Evolutionary conservation across 2,113 vertebrate species (phyloP).

Genomic region (Pseudopipra pipra): DNA sequence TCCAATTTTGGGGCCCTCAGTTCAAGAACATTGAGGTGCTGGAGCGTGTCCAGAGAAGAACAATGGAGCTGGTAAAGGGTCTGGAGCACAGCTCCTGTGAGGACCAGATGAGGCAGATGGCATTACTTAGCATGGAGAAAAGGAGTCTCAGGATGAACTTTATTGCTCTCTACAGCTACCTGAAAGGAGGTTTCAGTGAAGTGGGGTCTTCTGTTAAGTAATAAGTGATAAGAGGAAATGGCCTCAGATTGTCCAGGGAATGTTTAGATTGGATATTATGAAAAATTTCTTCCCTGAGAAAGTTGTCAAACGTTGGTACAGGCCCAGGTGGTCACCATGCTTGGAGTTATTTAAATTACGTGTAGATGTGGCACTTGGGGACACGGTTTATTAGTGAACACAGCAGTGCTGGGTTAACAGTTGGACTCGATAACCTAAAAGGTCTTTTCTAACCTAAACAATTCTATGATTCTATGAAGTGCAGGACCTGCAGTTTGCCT

Average conservation of each 20-base stretch:
- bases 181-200: not conserved
- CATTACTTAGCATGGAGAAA: not conserved
- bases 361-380: not conserved
- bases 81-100: not conserved
- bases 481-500: not conserved
- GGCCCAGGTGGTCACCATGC: no score
- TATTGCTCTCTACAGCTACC: not conserved
- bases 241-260: not conserved
- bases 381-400: not conserved
- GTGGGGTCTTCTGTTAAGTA: not conserved
- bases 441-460: not conserved
- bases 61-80: not conserved
- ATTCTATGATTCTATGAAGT: not conserved
- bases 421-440: accelerated
- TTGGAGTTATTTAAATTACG: not conserved
- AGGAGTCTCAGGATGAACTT: not conserved
- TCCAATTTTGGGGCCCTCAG: not conserved
- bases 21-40: not conserved
- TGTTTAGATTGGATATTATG: not conserved
- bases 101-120: not conserved
- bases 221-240: not conserved
- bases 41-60: not conserved
- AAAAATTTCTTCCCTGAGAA: not conserved
- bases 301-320: not conserved
- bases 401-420: accelerated